Percentiles rank a stretch among this genome's conserved stretches.
These are phyloP conservation scores for Archips crataeganus DNA, from an alignment of 2,888 invertebrate genomes.

Conservation along the genomic window DNA sequence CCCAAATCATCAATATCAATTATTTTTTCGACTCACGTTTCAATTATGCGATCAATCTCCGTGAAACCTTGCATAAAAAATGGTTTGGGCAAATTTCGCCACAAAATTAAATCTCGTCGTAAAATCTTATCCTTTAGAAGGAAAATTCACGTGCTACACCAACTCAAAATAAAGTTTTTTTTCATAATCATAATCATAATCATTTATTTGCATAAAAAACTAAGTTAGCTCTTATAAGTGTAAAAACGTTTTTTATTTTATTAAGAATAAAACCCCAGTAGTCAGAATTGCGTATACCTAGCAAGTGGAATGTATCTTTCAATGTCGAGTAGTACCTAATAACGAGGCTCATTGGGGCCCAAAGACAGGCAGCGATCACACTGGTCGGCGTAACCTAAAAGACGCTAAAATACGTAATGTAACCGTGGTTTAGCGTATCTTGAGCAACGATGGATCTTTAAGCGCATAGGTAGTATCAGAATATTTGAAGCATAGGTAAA, in stretches of 20 bases:
- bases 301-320: neutral
- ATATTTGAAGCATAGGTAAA: neutral
- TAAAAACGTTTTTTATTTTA: neutral
- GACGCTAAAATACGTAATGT: too few relatives aligned
- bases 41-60: conserved; percentile 1
- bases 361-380: neutral
- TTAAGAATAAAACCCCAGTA: too few relatives aligned
- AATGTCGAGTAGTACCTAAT: neutral
- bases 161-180: neutral
- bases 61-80: neutral
- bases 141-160: neutral
- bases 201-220: too few relatives aligned
- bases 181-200: too few relatives aligned
- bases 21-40: neutral
- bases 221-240: neutral
- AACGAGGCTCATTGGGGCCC: neutral
- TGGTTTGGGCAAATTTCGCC: neutral
- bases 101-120: neutral
- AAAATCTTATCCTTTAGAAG: neutral
- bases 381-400: too few relatives aligned
- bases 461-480: neutral
- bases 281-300: too few relatives aligned
- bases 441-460: neutral
- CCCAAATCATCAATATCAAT: neutral
- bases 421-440: neutral